A percentile compares a stretch with the other conserved stretches of the same genome.
Conservation (phyloP, 1,140 invertebrate genomes). For the Apis laboriosa region DNA sequence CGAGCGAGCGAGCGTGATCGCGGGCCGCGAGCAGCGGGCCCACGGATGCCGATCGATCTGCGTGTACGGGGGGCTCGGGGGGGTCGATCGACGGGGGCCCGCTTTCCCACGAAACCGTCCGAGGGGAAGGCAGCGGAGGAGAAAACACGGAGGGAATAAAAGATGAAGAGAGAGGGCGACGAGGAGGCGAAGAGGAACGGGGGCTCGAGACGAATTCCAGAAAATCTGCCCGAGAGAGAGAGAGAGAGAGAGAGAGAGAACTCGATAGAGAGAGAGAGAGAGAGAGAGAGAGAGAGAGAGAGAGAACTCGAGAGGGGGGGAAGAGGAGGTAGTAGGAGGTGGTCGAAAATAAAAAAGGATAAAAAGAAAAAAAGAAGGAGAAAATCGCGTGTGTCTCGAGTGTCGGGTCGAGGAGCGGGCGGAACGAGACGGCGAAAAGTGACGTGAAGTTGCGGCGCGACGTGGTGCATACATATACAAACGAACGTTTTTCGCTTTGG, state of each 20-base stretch:
- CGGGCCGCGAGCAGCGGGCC: slow-evolving; percentile 21
- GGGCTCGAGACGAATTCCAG: slow-evolving; percentile 32
- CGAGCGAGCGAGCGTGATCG: slow-evolving; percentile 29
- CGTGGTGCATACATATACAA: slow-evolving; percentile 20
- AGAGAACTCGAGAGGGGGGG: background rate
- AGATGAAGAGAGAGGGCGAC: too few relatives aligned
- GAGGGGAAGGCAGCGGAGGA: background rate
- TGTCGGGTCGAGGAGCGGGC: slow-evolving; percentile 35
- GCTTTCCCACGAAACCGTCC: slow-evolving; percentile 41
- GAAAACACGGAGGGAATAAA: background rate
- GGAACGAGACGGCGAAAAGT: slow-evolving; percentile 31
- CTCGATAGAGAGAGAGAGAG: too few relatives aligned
- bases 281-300: too few relatives aligned
- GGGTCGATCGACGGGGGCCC: slow-evolving; percentile 32
- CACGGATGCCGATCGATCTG: slow-evolving; percentile 33
- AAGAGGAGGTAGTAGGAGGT: too few relatives aligned
- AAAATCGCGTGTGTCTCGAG: slow-evolving; percentile 39
- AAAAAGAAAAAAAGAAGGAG: slow-evolving; percentile 8
- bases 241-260: background rate
- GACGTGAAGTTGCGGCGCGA: slow-evolving; percentile 34
- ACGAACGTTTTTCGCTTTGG: slow-evolving; percentile 27
- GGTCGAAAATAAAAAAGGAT: too few relatives aligned
- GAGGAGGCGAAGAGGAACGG: background rate
- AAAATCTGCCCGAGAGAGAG: slow-evolving; percentile 24
- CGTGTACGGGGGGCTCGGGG: slow-evolving; percentile 15